These are phyloP conservation scores for Limnodromus scolopaceus DNA, from an alignment of 2,797 vertebrate species.

Conservation along the genomic window DNA sequence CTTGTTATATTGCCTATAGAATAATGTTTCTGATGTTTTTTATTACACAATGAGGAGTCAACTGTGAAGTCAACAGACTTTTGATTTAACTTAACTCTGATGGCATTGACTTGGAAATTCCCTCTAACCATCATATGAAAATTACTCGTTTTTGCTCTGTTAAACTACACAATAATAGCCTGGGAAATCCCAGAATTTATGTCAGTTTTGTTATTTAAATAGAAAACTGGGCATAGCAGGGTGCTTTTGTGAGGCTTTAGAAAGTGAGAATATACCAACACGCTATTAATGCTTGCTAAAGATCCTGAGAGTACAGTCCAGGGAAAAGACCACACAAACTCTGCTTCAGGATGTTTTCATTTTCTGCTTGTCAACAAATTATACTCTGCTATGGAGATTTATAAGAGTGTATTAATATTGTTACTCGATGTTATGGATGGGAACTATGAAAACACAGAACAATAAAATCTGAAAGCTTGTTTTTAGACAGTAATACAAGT, in stretches of 20 bases:
- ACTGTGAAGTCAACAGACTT: not conserved
- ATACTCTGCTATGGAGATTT: not conserved
- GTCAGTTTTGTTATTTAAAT: not conserved
- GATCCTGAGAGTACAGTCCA: not conserved
- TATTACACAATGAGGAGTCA: not conserved
- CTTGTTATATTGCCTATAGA: not conserved
- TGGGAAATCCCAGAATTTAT: not conserved
- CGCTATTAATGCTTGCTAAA: not conserved
- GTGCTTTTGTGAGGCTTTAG: not conserved
- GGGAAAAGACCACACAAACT: conserved; percentile 30
- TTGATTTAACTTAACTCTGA: not conserved
- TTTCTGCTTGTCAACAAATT: conserved; percentile 44
- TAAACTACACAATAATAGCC: not conserved
- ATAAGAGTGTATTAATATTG: not conserved
- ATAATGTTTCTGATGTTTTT: not conserved
- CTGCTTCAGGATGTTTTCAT: conserved; percentile 25
- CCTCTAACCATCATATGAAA: not conserved
- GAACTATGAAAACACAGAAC: not conserved
- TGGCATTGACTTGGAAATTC: not conserved
- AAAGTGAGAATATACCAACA: not conserved
- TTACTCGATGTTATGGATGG: not conserved
- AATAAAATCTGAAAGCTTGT: not conserved
- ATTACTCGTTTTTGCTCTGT: not conserved
- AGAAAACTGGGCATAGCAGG: not conserved
- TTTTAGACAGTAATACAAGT: not conserved